A percentile compares a stretch with the other conserved stretches of the same genome.
Conservation (phyloP, 2,888 invertebrate genomes). For the Cybosia mesomella region DNA sequence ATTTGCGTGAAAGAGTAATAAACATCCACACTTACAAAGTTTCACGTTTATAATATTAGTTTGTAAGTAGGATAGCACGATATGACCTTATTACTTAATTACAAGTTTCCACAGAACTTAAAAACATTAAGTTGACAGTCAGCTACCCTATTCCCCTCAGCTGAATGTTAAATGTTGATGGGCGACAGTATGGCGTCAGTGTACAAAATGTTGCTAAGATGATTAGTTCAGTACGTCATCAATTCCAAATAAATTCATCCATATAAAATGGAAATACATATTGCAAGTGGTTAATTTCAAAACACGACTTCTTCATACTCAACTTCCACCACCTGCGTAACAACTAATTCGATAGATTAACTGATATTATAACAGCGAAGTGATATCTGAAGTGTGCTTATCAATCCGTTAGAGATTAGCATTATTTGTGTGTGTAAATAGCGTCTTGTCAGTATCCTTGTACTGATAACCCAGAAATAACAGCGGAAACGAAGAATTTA, state of each 20-base stretch:
- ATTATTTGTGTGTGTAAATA: conserved; percentile 17
- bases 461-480: conserved; percentile 5
- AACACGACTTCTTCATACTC: neutral
- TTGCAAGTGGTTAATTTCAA: neutral
- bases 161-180: neutral
- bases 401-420: conserved; percentile 24
- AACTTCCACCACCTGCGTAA: neutral
- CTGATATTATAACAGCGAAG: neutral
- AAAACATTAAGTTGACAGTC: neutral
- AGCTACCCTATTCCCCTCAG: conserved; percentile 1
- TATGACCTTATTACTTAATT: neutral
- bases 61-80: no score
- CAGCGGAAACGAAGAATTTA: neutral
- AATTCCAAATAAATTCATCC: neutral
- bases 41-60: no score
- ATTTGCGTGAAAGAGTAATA: no score
- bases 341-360: neutral
- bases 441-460: conserved; percentile 10
- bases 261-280: no score
- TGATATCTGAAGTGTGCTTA: conserved; percentile 20
- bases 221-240: neutral
- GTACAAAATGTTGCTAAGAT: neutral
- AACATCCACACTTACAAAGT: no score
- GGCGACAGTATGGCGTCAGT: neutral
- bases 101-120: neutral